A percentile compares a stretch with the other conserved stretches of the same genome.
Evolutionary conservation across 2,113 vertebrate species (phyloP).

Genomic region (Datnioides undecimradiatus): DNA sequence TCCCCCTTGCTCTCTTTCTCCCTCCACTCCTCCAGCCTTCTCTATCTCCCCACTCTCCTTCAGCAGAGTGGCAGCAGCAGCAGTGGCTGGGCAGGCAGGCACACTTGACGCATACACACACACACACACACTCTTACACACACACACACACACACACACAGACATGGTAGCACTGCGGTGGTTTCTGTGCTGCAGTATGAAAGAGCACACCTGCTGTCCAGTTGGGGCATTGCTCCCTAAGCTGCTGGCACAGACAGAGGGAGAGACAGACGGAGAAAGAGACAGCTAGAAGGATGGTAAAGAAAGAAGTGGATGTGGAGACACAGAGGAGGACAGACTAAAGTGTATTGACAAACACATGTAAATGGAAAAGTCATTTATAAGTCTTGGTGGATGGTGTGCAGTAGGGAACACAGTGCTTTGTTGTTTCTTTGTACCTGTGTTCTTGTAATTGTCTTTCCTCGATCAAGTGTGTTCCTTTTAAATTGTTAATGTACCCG

Average conservation of each 20-base stretch:
- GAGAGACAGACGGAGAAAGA: neutral
- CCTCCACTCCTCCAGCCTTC: conserved; percentile 38
- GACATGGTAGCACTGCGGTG: conserved; percentile 69
- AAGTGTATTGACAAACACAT: neutral
- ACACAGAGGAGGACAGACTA: neutral
- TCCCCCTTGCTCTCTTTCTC: conserved; percentile 27
- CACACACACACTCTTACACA: conserved; percentile 49
- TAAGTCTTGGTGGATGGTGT: neutral
- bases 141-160: conserved; percentile 40
- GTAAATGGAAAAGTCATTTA: neutral
- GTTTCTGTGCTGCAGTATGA: conserved; percentile 77
- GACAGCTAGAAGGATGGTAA: too few species aligned
- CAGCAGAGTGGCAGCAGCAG: conserved; percentile 79
- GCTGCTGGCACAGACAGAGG: neutral
- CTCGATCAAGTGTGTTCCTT: neutral
- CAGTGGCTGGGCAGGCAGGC: conserved; percentile 60
- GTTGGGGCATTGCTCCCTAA: conserved; percentile 67
- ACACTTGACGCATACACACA: conserved; percentile 47
- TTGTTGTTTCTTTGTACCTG: neutral
- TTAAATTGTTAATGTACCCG: neutral
- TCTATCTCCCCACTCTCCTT: conserved; percentile 47
- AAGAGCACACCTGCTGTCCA: conserved; percentile 80
- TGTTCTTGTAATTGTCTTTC: neutral
- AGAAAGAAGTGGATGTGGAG: neutral
- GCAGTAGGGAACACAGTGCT: neutral